Base-by-base conservation (phyloP, 2,888 invertebrate genomes). In the Sturmia bella region DNA sequence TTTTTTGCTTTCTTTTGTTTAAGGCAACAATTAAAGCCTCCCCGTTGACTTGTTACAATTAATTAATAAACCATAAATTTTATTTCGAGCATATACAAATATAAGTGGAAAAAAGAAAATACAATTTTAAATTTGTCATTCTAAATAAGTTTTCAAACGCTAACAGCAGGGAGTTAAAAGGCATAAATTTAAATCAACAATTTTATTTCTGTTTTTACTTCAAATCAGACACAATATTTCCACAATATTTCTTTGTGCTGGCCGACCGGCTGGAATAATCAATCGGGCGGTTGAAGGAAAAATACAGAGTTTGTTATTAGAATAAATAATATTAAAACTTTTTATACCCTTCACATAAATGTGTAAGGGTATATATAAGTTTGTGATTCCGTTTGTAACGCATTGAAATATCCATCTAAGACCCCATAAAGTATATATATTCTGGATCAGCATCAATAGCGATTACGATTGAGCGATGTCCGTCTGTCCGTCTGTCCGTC, bases 1-100 rank as follows among this genome's bases (percentile, higher is more conserved):
- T 73, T 41, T 45, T 64, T 56, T 37, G n/a, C 19, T 63, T 43
- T 11, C 37, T 45, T 39, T 66, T 41, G 27, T 57, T 48, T 54
- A 9, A 12, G 48, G 2, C 27, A 50, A 52, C 52, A 59, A 68
- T 43, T 21, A 39, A 64, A 50, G 27, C 37, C 68, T 54, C 59
- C 59, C 76, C 43, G 21, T 15, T n/a, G 76, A 45, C 21, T 59
- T 50, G 11, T 19, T 41, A 43, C 37, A 68, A 68, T 59, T 68
- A 68, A 68, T 76, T 68, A 76, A 52, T 59, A 61, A 68, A 13
- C 68, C 32, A 76, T 75, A 66, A 68, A 76, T 76, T 69, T 76
- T 61, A 39, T 61, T 69, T 27, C 11, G 7, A 59, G 21, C 39
- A 48, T 24, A 4, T 15, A 39, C 11, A n/a, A n/a, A n/a, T n/a